Evolutionary conservation across 1,140 invertebrate genomes (phyloP), one percentile per base, ranked within the genome.

Genomic region (Intoshia linei): DNA sequence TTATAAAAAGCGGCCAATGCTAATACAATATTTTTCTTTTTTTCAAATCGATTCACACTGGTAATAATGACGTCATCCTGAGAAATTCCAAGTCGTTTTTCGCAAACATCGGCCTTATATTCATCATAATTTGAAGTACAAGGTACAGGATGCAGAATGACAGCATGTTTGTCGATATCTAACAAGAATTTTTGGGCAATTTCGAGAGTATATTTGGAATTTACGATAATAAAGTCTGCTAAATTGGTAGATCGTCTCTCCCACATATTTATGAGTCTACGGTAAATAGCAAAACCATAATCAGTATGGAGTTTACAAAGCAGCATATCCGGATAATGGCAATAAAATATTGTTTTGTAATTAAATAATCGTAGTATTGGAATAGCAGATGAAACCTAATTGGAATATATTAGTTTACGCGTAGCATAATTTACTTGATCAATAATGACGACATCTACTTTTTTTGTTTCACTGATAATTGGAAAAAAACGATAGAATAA

Each of bases 1-100:
- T 69, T 55, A 46, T 69, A 65, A 37, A 93, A 64, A 11, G 76
- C 68, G 45, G 70, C 52, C 27, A 98, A 59, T 0, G 79, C 78
- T 14, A 95, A 52, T 14, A 61, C 59, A 4, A 95, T 58, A 54
- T 87, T 76, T 57, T 99, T 99, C 50, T 95, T 95, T 10, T 75
- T 66, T 51, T 98, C 87, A 59, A 79, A 98, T 45, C 90, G 66
- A 62, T 98, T 98, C 38, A 98, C 72, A 0, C 84, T 93, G 2
- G 95, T 54, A 48, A 92, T 74, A 29, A 50, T 31, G 59, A 43
- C 35, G 11, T 44, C 45, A 32, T 15, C 30, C 4, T 23, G 32
- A 20, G n/a, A 15, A 7, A 48, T 50, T 13, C 50, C 20, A 22
- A 40, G 30, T 13, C 61, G 44, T 27, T 59, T 48, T 39, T 66